Percentiles rank a stretch among this genome's conserved stretches.
phyloP scores from a whole-genome alignment of 1,140 invertebrate species.

The Elysia chlorotica region DNA sequence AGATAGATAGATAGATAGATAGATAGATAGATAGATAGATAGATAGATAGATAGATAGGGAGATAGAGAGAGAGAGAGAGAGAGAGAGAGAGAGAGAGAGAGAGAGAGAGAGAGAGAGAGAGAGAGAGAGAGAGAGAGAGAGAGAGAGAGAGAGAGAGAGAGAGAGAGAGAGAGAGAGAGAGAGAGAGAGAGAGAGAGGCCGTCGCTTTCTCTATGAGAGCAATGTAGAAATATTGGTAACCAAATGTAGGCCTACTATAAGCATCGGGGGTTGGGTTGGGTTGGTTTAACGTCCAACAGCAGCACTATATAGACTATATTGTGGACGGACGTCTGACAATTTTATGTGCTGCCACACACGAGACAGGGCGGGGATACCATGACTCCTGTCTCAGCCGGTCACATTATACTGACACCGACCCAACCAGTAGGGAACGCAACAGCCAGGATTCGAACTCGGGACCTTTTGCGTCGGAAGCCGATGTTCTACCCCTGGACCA shows the following conservation, averaged over 20 bases:
- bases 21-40: neutral
- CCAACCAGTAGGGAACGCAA: too few species aligned
- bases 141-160: constrained; percentile 2
- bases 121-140: neutral
- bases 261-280: neutral
- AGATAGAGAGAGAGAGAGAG: neutral
- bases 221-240: neutral
- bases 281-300: neutral
- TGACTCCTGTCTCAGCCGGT: too few species aligned
- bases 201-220: neutral
- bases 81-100: neutral
- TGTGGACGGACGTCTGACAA: neutral
- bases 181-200: neutral
- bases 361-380: too few species aligned
- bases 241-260: neutral
- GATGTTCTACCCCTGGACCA: too few species aligned
- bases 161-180: neutral
- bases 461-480: too few species aligned
- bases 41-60: neutral
- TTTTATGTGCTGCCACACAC: neutral
- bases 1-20: neutral
- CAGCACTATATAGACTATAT: neutral
- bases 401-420: too few species aligned
- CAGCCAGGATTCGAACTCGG: too few species aligned
- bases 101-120: neutral